phyloP scores from a whole-genome alignment of 2,888 invertebrate genomes.

The Caenorhabditis virilis region DNA sequence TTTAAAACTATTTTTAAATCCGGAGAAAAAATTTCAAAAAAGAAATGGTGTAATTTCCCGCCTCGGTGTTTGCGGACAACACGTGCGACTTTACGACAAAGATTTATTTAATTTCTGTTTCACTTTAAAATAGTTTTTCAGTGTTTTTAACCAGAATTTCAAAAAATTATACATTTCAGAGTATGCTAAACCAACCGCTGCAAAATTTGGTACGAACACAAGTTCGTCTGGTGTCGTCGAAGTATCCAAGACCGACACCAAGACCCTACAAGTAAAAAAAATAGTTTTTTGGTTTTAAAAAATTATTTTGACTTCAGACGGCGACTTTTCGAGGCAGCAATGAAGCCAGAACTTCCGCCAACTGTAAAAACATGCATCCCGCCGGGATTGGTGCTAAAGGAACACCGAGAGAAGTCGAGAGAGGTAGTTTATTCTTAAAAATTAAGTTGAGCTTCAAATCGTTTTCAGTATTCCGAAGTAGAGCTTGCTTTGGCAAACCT shows the following conservation, averaged over 20 bases:
- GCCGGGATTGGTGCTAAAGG: slow-evolving; percentile 31
- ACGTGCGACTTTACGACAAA: not conserved
- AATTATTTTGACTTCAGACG: slow-evolving; percentile 30
- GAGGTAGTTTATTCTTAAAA: slow-evolving; percentile 13
- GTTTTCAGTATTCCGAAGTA: slow-evolving; percentile 58
- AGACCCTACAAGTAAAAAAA: slow-evolving; percentile 57
- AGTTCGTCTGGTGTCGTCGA: slow-evolving; percentile 52
- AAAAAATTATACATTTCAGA: not conserved
- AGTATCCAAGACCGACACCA: slow-evolving; percentile 61
- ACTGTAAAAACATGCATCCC: slow-evolving; percentile 35
- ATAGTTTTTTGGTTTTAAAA: not conserved
- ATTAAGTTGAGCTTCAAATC: not conserved
- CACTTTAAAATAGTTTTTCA: not conserved
- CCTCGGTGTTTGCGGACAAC: not conserved
- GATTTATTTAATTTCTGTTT: no score
- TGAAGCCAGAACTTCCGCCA: slow-evolving; percentile 55
- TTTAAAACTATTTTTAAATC: no score
- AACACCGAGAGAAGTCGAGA: slow-evolving; percentile 19
- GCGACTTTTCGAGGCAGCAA: slow-evolving; percentile 57
- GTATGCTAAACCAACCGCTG: not conserved
- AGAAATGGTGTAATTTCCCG: not conserved
- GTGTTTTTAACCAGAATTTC: not conserved
- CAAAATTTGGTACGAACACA: not conserved
- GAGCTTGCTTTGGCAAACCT: slow-evolving; percentile 60
- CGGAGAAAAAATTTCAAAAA: no score